phyloP scores from a whole-genome alignment of 2,888 invertebrate species.

The Mesopsocus fuscifrons region DNA sequence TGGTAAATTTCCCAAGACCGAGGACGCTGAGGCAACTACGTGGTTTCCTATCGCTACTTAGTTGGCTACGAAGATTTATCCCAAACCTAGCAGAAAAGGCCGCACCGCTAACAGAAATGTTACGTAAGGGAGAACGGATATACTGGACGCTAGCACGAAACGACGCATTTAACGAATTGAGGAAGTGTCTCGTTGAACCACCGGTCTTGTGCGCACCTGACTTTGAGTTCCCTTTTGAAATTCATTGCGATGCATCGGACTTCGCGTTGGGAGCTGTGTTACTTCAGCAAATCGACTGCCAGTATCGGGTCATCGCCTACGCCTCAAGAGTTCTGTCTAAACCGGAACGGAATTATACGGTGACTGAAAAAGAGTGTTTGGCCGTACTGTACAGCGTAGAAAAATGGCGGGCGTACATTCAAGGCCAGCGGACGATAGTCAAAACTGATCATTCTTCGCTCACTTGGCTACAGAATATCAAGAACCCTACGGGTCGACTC shows the following conservation, averaged over 20 bases:
- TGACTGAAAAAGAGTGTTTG: neutral
- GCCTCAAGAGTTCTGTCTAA: neutral
- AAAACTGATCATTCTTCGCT: conserved; percentile 1
- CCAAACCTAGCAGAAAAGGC: conserved; percentile 2
- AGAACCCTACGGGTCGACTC: conserved; percentile 2
- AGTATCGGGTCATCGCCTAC: conserved; percentile 2
- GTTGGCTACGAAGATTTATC: conserved; percentile 6
- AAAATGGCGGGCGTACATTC: neutral
- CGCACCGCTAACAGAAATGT: neutral
- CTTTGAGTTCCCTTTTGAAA: neutral
- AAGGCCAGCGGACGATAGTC: neutral
- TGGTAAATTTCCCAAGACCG: conserved; percentile 8
- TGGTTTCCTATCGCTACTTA: conserved; percentile 3
- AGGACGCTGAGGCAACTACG: conserved; percentile 9
- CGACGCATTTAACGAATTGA: conserved; percentile 7
- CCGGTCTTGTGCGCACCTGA: conserved; percentile 6
- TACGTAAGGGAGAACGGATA: conserved; percentile 2
- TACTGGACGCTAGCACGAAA: conserved; percentile 8
- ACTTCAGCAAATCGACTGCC: neutral
- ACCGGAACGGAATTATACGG: neutral
- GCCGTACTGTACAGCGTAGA: neutral
- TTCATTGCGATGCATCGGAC: neutral
- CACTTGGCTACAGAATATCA: conserved; percentile 1
- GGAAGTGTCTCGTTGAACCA: neutral
- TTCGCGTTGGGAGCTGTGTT: neutral